Evolutionary conservation across 2,888 invertebrate species (phyloP), one percentile per base, ranked within the genome.

Genomic region (Xestia xanthographa): DNA sequence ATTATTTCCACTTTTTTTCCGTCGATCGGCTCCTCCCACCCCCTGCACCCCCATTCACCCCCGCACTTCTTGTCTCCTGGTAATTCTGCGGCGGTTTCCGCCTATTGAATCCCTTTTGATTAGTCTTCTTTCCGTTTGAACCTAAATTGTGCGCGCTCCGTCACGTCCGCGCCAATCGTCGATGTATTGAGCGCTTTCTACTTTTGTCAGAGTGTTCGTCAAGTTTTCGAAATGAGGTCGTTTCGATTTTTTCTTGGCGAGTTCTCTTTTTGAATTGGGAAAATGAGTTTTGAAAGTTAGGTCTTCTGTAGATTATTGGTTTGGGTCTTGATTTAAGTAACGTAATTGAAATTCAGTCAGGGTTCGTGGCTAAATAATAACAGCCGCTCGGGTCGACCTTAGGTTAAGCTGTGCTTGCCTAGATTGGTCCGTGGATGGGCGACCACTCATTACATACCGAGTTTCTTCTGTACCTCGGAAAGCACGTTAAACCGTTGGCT

Each of bases 31-130:
- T 86, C 90, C 87, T 80, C 87, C 90, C 82, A 72, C 71, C 53
- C 78, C 83, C 70, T 17, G 1, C 70, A 50, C 63, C 80, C 85
- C 71, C 62, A 58, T 68, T 80, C 84, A 84, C 87, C 82, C 85
- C 87, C 77, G 43, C 65, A 78, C 72, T 78, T 72, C 77, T 72
- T 79, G 83, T 80, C 90, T 88, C 88, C 86, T 88, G 78, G 91
- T 93, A 92, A 94, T 93, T 93, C 92, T 91, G 91, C 83, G 91
- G 91, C 90, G 93, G 94, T 95, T 95, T 96, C 96, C 96, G 95
- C 96, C 95, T 95, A 95, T 96, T 96, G 96, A 95, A 94, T 94
- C 93, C 93, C 94, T 95, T 95, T 95, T 96, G 96, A 96, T 96
- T 96, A 96, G 94, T 93, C 93, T 93, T 92, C 95, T 95, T 95